Evolutionary conservation across 2,888 invertebrate genomes (phyloP).

Genomic region (Apodemia hepburni): DNA sequence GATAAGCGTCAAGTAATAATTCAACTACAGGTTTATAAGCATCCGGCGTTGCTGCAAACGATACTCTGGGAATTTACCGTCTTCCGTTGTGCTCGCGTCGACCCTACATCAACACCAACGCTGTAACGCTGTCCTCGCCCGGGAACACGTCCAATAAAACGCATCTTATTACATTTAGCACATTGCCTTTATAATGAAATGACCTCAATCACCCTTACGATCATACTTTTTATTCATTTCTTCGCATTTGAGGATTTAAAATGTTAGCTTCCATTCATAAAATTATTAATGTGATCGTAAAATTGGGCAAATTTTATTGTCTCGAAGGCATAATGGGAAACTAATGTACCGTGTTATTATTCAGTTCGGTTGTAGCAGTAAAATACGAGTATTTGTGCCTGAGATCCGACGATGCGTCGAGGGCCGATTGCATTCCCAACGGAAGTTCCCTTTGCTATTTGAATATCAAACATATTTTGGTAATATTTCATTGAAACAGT

Average conservation of each 20-base stretch:
- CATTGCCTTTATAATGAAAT: conserved; percentile 49
- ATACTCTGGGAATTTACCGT: conserved; percentile 72
- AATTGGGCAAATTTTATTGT: conserved; percentile 80
- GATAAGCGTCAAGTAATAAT: conserved; percentile 28
- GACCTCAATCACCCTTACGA: conserved; percentile 59
- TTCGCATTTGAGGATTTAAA: conserved; percentile 64
- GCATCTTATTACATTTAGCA: conserved; percentile 53
- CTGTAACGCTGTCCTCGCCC: conserved; percentile 36
- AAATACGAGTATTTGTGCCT: conserved; percentile 70
- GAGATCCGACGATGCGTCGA: conserved; percentile 44
- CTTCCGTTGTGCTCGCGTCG: conserved; percentile 56
- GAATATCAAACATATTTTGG: conserved; percentile 75
- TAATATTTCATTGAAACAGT: conserved; percentile 73
- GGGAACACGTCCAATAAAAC: conserved; percentile 37
- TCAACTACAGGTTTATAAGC: conserved; percentile 40
- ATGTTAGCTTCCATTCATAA: conserved; percentile 78
- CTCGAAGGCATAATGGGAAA: conserved; percentile 79
- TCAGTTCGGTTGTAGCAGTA: conserved; percentile 76
- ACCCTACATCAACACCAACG: conserved; percentile 39
- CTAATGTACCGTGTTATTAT: conserved; percentile 81
- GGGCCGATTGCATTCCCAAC: conserved; percentile 55
- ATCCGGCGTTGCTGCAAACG: conserved; percentile 72
- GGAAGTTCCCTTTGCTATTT: conserved; percentile 71
- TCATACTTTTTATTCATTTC: conserved; percentile 65
- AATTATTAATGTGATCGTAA: conserved; percentile 80